Conservation (phyloP, 2,113 vertebrate genomes). For the Rhinogobius similis region DNA sequence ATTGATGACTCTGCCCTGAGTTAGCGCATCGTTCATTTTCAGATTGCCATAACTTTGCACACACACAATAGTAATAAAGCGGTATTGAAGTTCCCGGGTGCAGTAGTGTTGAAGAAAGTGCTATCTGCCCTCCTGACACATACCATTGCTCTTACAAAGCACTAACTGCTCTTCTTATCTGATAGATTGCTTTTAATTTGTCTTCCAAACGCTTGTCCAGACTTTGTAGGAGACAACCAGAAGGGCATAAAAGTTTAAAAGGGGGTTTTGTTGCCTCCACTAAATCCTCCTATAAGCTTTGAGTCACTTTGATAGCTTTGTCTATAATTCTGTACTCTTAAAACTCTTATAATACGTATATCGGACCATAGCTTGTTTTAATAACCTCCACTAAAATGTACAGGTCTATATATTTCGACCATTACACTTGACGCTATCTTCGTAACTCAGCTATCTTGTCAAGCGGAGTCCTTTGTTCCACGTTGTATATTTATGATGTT, state of each 20-base stretch:
- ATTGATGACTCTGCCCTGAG: conserved; percentile 28
- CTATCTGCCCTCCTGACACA: conserved; percentile 18
- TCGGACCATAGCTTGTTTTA: not conserved
- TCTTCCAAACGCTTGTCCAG: conserved; percentile 25
- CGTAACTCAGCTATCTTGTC: not conserved
- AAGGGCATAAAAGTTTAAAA: conserved; percentile 19
- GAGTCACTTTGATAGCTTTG: not conserved
- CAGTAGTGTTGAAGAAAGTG: conserved; percentile 9
- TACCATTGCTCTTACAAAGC: conserved; percentile 24
- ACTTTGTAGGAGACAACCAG: conserved; percentile 16
- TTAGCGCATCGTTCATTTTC: conserved; percentile 37
- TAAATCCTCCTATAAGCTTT: conserved; percentile 3
- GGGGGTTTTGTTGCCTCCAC: conserved; percentile 6
- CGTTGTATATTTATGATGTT: not conserved
- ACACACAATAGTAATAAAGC: conserved; percentile 9
- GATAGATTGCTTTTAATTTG: conserved; percentile 43
- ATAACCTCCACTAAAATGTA: not conserved
- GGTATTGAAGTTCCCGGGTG: conserved; percentile 2
- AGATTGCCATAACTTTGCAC: conserved; percentile 12
- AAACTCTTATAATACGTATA: not conserved
- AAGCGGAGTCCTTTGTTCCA: not conserved
- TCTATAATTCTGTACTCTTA: conserved; percentile 9
- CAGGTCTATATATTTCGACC: not conserved
- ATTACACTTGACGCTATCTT: not conserved
- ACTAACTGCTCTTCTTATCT: conserved; percentile 14